A percentile compares a stretch with the other conserved stretches of the same genome.
These are phyloP conservation scores for Oscheius sp. DNA, from an alignment of 2,888 invertebrate genomes.

Conservation along the genomic window DNA sequence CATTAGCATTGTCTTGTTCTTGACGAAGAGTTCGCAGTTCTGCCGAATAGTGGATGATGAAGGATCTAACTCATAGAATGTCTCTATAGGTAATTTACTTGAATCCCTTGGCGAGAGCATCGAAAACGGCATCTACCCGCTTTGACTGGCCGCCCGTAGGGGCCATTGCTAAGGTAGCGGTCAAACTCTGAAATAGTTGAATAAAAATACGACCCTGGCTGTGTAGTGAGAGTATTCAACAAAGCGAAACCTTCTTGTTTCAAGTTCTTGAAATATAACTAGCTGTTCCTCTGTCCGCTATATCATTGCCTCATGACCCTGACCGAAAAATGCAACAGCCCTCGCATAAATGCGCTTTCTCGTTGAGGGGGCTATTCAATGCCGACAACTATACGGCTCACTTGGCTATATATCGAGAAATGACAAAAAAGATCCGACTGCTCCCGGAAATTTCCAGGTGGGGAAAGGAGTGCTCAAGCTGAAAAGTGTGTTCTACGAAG, in stretches of 20 bases:
- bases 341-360: neutral
- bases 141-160: conserved; percentile 30
- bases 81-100: too few species aligned
- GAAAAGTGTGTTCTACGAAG: conserved; percentile 15
- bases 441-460: neutral
- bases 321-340: conserved; percentile 24
- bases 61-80: conserved; percentile 18
- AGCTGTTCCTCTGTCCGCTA: neutral
- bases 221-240: neutral
- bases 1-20: conserved; percentile 24
- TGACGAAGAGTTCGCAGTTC: conserved; percentile 29
- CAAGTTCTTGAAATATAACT: neutral
- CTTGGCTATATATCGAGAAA: too few species aligned
- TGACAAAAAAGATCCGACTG: neutral
- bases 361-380: too few species aligned
- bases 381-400: too few species aligned
- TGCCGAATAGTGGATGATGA: conserved; percentile 31
- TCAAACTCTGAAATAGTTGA: conserved; percentile 28
- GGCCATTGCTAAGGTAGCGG: conserved; percentile 31
- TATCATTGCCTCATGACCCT: too few species aligned
- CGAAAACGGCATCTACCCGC: conserved; percentile 30
- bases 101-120: conserved; percentile 31
- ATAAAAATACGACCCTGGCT: too few species aligned
- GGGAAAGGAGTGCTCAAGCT: conserved; percentile 24
- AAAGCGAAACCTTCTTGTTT: too few species aligned